Base-by-base conservation (phyloP, 2,113 vertebrate genomes). In the Oreocharis arfaki region DNA sequence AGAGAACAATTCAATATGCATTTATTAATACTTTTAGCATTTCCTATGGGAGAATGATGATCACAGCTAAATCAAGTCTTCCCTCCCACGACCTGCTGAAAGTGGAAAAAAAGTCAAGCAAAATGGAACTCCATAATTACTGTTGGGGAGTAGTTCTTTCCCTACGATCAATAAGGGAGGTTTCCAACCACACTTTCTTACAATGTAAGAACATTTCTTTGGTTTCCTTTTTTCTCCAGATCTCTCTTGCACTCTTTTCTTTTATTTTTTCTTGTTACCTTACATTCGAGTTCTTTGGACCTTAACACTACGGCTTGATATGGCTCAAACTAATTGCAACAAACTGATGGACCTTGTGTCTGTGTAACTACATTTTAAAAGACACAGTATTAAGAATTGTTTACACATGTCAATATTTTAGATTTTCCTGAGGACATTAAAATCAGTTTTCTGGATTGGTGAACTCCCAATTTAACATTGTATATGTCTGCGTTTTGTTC, bases 1-100 rank as follows among this genome's bases (percentile, higher is more conserved):
- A 89, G 94, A 65, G 11, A 49, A 28, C n/a, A 49, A 91, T 88
- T 93, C 59, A 95, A 96, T 92, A 96, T 86, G 73, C 96, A 97
- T 96, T 94, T 97, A 89, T 97, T 94, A 91, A 90, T 69, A 70
- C 21, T 83, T 89, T 35, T 73, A 52, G 70, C 11, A 3, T 5
- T 91, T 52, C 53, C 64, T 57, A 37, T 71, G 47, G 69, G 47
- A 83, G 8, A 93, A 80, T 42, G 27, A 5, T 70, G 87, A 93
- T 69, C 49, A 61, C 39, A 21, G 32, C 30, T 89, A 93, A 89
- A 96, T 81, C 53, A 39, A 86, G 10, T n/a, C 26, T 79, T 77
- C 92, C 39, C 50, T 85, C 70, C 61, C 20, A 73, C 39, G n/a
- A 59, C n/a, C 70, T 84, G 24, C 37, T 84, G 16, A 82, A 83